Evolutionary conservation across 2,113 vertebrate genomes (phyloP).

Genomic region (Pelodiscus sinensis): DNA sequence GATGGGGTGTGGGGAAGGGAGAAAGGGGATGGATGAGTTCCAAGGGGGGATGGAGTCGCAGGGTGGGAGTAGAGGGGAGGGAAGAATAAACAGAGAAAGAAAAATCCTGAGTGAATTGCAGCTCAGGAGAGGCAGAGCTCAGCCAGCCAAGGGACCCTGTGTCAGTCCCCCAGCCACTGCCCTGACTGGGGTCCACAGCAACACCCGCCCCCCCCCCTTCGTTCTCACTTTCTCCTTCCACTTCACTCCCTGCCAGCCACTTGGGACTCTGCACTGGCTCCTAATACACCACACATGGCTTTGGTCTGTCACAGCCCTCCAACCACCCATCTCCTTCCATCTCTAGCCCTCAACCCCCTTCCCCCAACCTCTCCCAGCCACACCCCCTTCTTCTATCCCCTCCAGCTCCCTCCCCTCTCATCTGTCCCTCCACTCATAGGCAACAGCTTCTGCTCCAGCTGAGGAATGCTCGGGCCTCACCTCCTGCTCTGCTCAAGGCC

Average conservation of each 20-base stretch:
- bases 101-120: background rate
- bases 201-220: background rate
- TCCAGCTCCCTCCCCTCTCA: background rate
- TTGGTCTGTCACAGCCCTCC: background rate
- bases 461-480: too few species aligned
- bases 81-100: background rate
- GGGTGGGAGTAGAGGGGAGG: background rate
- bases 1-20: background rate
- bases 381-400: background rate
- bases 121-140: conserved; percentile 2
- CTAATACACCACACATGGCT: background rate
- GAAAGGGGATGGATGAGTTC: background rate
- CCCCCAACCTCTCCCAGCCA: too few species aligned
- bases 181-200: background rate
- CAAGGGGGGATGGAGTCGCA: background rate
- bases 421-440: too few species aligned
- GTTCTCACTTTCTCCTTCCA: background rate
- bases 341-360: background rate
- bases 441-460: too few species aligned
- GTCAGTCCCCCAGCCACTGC: background rate
- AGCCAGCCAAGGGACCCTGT: background rate
- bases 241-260: too few species aligned
- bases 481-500: too few species aligned
- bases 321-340: background rate
- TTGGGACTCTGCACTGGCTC: rapidly evolving